A percentile compares a stretch with the other conserved stretches of the same genome.
phyloP scores from a whole-genome alignment of 2,797 vertebrate genomes.

The Gadopsis marmoratus region DNA sequence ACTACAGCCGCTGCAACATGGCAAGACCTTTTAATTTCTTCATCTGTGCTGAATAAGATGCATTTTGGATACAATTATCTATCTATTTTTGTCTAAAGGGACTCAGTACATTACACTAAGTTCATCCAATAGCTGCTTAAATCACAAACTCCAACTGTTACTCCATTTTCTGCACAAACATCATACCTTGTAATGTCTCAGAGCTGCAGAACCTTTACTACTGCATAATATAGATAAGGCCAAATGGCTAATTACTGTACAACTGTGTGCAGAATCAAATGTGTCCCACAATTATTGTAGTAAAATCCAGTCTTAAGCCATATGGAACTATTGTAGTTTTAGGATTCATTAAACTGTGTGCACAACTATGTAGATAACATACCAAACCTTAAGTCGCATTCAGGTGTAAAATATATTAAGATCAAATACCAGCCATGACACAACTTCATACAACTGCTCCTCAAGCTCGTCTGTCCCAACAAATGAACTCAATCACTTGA shows the following conservation, averaged over 20 bases:
- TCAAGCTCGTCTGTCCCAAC: background rate
- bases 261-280: constrained; percentile 29
- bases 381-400: background rate
- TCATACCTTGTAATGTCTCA: constrained; percentile 36
- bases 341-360: background rate
- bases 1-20: background rate
- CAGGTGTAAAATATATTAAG: background rate
- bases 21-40: background rate
- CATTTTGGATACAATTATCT: background rate
- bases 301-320: background rate
- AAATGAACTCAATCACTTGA: background rate
- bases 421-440: background rate
- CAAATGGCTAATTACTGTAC: constrained; percentile 29
- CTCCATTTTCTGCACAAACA: constrained; percentile 13
- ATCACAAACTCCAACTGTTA: constrained; percentile 44
- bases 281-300: background rate
- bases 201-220: constrained; percentile 22
- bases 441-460: background rate
- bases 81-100: background rate
- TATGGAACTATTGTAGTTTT: background rate
- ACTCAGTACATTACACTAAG: constrained; percentile 27
- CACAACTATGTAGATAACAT: background rate
- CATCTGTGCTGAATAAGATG: background rate
- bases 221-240: constrained; percentile 21
- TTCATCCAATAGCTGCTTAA: constrained; percentile 55